phyloP scores from a whole-genome alignment of 1,140 invertebrate genomes.

The Chionoecetes opilio region DNA sequence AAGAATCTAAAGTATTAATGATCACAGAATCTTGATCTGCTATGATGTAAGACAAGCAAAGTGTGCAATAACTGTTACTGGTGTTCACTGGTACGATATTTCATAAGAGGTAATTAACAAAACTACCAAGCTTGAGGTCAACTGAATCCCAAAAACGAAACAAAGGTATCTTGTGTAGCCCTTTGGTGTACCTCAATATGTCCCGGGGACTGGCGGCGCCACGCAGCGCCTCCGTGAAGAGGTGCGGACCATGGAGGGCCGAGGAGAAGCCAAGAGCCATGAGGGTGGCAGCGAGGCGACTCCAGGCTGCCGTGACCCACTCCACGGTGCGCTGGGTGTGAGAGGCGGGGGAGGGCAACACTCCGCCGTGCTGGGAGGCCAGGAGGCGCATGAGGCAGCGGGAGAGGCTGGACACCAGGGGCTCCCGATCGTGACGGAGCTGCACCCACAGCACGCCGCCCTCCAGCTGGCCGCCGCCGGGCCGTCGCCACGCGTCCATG shows the following conservation, averaged over 20 bases:
- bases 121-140: no score
- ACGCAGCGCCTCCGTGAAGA: constrained; percentile 60
- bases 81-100: no score
- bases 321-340: constrained; percentile 56
- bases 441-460: constrained; percentile 76
- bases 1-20: background rate
- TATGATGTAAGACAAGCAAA: no score
- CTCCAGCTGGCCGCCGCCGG: constrained; percentile 75
- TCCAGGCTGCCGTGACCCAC: constrained; percentile 70
- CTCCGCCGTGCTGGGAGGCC: constrained; percentile 62
- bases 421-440: constrained; percentile 72
- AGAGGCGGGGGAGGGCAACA: constrained; percentile 64
- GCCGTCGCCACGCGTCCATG: constrained; percentile 74
- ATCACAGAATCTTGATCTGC: no score
- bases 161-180: background rate
- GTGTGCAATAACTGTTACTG: no score
- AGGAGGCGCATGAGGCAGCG: constrained; percentile 61
- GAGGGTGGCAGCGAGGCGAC: constrained; percentile 70
- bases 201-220: constrained; percentile 63
- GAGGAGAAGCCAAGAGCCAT: constrained; percentile 74
- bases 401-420: constrained; percentile 54
- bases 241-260: constrained; percentile 72
- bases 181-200: constrained; percentile 59
- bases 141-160: background rate
- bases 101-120: no score